Evolutionary conservation across 2,113 vertebrate species (phyloP).

Genomic region (Martes martes): DNA sequence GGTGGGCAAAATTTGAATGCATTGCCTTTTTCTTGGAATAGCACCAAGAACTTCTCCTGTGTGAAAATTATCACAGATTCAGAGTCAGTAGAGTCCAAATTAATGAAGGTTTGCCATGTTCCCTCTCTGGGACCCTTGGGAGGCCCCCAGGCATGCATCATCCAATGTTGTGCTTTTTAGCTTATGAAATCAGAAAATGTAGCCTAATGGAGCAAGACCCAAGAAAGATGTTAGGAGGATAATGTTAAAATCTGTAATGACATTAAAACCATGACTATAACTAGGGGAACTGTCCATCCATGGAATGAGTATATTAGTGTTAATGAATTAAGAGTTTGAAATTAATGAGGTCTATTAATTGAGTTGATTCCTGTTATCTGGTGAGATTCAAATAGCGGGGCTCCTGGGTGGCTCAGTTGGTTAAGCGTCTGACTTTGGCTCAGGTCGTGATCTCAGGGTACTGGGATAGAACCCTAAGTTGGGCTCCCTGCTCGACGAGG

Average conservation of each 20-base stretch:
- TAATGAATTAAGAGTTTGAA: slow-evolving; percentile 53
- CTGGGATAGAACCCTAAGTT: background rate
- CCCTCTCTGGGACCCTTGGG: slow-evolving; percentile 16
- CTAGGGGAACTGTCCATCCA: slow-evolving; percentile 30
- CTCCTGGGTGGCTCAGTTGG: background rate
- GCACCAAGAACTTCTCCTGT: background rate
- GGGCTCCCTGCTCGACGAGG: background rate
- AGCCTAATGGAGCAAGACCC: background rate
- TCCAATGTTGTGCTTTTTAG: background rate
- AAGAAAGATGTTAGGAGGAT: slow-evolving; percentile 36
- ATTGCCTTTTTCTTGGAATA: slow-evolving; percentile 5
- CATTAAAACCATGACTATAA: slow-evolving; percentile 32
- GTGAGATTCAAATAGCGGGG: slow-evolving; percentile 44
- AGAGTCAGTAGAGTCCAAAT: background rate
- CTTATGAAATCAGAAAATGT: slow-evolving; percentile 30
- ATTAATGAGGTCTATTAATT: slow-evolving; percentile 51
- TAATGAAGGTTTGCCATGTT: background rate
- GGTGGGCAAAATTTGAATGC: background rate
- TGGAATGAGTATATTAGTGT: slow-evolving; percentile 30
- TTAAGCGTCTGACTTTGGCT: background rate
- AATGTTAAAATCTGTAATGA: slow-evolving; percentile 51
- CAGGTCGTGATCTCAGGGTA: background rate
- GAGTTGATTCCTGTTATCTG: slow-evolving; percentile 35
- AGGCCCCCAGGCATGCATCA: background rate
- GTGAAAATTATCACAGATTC: slow-evolving; percentile 16